phyloP scores from a whole-genome alignment of 2,797 vertebrate species.

The Sphaeramia orbicularis region DNA sequence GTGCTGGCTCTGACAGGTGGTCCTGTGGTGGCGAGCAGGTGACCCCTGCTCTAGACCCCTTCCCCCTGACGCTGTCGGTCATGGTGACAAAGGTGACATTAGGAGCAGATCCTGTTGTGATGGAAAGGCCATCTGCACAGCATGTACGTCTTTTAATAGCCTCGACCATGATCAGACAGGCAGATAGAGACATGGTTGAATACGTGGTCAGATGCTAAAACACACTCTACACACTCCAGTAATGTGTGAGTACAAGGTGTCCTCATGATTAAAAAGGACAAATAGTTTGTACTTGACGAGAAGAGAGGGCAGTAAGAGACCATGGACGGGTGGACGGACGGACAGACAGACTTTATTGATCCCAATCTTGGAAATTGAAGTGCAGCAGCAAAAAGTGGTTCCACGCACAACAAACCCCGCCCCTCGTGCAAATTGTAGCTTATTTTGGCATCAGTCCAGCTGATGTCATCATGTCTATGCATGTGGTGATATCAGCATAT shows the following conservation, averaged over 20 bases:
- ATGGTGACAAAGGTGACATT: conserved; percentile 72
- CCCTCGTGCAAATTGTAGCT: too few species aligned
- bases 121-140: conserved; percentile 77
- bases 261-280: conserved; percentile 50
- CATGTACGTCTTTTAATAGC: conserved; percentile 73
- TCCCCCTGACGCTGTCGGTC: conserved; percentile 70
- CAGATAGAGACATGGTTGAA: conserved; percentile 48
- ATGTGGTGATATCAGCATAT: too few species aligned
- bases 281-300: conserved; percentile 34
- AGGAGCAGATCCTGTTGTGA: conserved; percentile 64
- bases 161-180: too few species aligned
- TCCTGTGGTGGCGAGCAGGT: conserved; percentile 57
- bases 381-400: too few species aligned
- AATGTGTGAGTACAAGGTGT: conserved; percentile 50
- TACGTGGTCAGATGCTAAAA: conserved; percentile 19
- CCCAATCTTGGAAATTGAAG: too few species aligned
- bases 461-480: too few species aligned
- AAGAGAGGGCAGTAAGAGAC: conserved; percentile 31
- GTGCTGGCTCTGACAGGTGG: conserved; percentile 71
- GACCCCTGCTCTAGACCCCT: conserved; percentile 37
- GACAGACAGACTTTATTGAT: too few species aligned
- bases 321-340: too few species aligned
- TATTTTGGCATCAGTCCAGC: too few species aligned
- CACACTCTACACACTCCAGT: conserved; percentile 26
- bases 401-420: too few species aligned